Evolutionary conservation across 2,797 vertebrate species (phyloP), one percentile per base, ranked within the genome.

Genomic region (Hippopotamyrus pictus): DNA sequence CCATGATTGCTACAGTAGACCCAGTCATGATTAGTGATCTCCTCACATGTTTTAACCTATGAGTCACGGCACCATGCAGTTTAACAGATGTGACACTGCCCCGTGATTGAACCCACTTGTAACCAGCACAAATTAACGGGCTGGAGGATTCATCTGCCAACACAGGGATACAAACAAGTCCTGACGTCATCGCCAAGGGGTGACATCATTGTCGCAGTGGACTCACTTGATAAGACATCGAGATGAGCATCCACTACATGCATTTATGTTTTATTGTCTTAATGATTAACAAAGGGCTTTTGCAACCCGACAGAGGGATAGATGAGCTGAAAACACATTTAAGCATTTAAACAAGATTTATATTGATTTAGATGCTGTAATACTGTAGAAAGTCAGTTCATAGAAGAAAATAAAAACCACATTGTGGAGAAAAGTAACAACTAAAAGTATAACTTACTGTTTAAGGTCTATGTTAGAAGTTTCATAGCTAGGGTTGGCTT

Each of bases 281-380:
- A 46, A 82, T 82, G 76, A 82, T 82, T 46, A 46, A 79, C 73
- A 7, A 82, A 82, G 76, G 76, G 76, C 37, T 82, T 46, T 82
- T 82, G 37, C 37, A 46, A 82, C 17, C 76, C 76, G 22, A 19
- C 6, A n/a, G 19, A 44, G 2, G 19, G 5, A 82, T n/a, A 37
- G 29, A 29, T 14, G 76, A n/a, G 76, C 19, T 82, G 17, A 82
- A 46, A 19, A 73, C 65, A 73, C 65, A 73, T 37, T 73, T 73
- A 73, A 73, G 29, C 65, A 73, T 17, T 37, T 73, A 73, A 73
- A 82, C 76, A 46, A n/a, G 37, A 82, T 8, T 82, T 44, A 44
- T 41, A n/a, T n/a, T 46, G 41, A 82, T 73, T 37, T 82, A 82
- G 17, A 82, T 44, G 41, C 76, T 82, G 41, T 44, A 37, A 82